A percentile compares a stretch with the other conserved stretches of the same genome.
Conservation (phyloP, 2,113 vertebrate genomes). For the Anolis carolinensis region DNA sequence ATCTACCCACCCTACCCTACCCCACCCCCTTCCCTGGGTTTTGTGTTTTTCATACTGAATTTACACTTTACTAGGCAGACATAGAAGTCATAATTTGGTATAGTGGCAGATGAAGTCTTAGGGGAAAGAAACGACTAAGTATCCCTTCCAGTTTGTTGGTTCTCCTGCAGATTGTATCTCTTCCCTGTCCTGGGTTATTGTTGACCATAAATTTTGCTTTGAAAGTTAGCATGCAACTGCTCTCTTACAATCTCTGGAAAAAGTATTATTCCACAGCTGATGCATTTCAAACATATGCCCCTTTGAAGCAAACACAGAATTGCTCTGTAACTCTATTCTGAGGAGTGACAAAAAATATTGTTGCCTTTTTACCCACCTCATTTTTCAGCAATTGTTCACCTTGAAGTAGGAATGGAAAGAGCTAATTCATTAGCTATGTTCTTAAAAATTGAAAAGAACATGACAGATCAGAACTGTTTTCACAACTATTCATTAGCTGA, state of each 20-base stretch:
- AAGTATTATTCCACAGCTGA: background rate
- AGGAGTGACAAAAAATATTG: background rate
- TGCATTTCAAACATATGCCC: background rate
- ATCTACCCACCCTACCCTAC: no score
- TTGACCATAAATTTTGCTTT: background rate
- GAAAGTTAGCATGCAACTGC: background rate
- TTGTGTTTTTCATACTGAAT: background rate
- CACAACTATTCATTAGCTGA: background rate
- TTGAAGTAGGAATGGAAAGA: slow-evolving; percentile 22
- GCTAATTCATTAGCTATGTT: background rate
- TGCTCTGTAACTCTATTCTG: background rate
- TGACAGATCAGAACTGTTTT: background rate
- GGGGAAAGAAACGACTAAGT: background rate
- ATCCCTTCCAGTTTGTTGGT: background rate
- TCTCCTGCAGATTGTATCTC: background rate
- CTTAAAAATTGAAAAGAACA: background rate
- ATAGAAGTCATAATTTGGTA: background rate
- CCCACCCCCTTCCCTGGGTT: background rate
- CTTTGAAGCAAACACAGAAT: background rate
- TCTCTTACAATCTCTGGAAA: background rate
- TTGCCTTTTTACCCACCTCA: background rate
- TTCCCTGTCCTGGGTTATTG: background rate
- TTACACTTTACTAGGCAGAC: background rate
- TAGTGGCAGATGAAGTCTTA: background rate
- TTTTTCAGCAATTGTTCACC: background rate